Conservation (phyloP, 1,140 invertebrate species). For the Limonius californicus region DNA sequence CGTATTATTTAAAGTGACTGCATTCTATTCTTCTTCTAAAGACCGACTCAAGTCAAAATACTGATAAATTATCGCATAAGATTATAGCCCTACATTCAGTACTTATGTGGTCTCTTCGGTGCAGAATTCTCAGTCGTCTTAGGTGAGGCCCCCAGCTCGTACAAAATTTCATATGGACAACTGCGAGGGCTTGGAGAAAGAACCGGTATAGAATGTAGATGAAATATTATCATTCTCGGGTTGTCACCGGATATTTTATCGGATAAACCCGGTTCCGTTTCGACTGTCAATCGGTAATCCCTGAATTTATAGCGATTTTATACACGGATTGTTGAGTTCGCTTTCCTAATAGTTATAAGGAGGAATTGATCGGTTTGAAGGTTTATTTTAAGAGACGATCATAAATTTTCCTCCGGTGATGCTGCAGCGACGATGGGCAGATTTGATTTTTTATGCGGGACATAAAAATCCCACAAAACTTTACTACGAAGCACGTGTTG, state of each 20-base stretch:
- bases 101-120: neutral
- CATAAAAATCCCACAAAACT: too few species aligned
- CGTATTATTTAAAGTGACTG: too few species aligned
- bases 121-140: neutral
- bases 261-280: conserved; percentile 37
- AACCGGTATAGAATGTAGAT: conserved; percentile 24
- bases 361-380: neutral
- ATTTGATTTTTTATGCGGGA: too few species aligned
- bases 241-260: conserved; percentile 37
- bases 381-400: too few species aligned
- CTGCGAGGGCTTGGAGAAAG: neutral
- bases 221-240: conserved; percentile 30
- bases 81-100: conserved; percentile 4
- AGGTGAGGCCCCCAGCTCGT: neutral
- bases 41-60: conserved; percentile 11
- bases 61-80: conserved; percentile 18
- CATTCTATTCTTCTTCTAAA: neutral
- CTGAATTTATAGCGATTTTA: conserved; percentile 40
- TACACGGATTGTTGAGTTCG: conserved; percentile 20
- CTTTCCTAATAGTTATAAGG: neutral
- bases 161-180: neutral
- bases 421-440: too few species aligned
- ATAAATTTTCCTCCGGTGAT: too few species aligned
- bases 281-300: conserved; percentile 40
- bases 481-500: neutral